Evolutionary conservation across 2,888 invertebrate species (phyloP), one percentile per base, ranked within the genome.

Genomic region (Galeruca laticollis): DNA sequence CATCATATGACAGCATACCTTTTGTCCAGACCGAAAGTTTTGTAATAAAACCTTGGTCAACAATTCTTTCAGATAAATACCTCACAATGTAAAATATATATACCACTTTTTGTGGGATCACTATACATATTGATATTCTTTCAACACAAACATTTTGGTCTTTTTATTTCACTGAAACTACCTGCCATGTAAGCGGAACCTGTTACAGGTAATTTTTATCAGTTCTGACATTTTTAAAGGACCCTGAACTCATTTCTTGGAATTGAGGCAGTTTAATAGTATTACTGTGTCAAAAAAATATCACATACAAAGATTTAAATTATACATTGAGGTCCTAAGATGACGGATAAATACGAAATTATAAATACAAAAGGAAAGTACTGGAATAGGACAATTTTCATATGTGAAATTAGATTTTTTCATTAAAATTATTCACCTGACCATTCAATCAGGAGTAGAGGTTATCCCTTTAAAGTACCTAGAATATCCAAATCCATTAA

Each of bases 21-120:
- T 40, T 40, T 13, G 40, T 40, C 5, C 40, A 40, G n/a, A 40
- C 40, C 13, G 0, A 40, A 40, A 40, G 40, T 37, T 37, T 37
- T 37, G 35, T 37, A 37, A 37, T 11, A n/a, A 40, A 40, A 40
- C 40, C 40, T n/a, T n/a, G 40, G 40, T n/a, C 40, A 40, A 40
- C n/a, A 40, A 40, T 40, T 40, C 40, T 40, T 40, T 40, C 40
- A 40, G n/a, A 40, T 40, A 40, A 40, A 40, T 40, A 40, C 40
- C 11, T 40, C 13, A 40, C 40, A 40, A 40, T 40, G 40, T 13
- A 6, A 40, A n/a, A 26, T 26, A 40, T 40, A 40, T 40, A 40
- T 40, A n/a, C 40, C n/a, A 40, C 40, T 40, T n/a, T n/a, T 40
- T 40, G 40, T 40, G n/a, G 40, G 40, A 40, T 40, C 13, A n/a